These are phyloP conservation scores for Pinctada fucata DNA, from an alignment of 2,888 invertebrate species.

Conservation along the genomic window DNA sequence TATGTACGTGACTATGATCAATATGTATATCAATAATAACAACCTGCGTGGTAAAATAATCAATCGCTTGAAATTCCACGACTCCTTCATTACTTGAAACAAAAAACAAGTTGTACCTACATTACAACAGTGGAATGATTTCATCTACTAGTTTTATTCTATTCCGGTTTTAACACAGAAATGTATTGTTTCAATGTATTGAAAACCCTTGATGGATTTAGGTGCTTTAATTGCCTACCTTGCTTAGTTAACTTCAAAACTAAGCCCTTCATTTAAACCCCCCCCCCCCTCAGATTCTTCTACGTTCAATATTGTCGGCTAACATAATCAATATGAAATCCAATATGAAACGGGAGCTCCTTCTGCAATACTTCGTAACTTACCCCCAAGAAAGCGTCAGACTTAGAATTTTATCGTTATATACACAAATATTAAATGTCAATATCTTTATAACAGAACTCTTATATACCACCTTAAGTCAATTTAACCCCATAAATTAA, in stretches of 20 bases:
- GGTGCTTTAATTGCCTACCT: too few species aligned
- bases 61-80: too few species aligned
- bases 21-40: conserved; percentile 1
- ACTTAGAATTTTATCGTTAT: not conserved
- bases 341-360: not conserved
- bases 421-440: too few species aligned
- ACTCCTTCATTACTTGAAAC: too few species aligned
- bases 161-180: not conserved
- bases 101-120: too few species aligned
- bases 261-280: too few species aligned
- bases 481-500: not conserved
- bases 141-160: not conserved
- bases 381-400: conserved; percentile 2
- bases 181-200: not conserved
- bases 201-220: too few species aligned
- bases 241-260: too few species aligned
- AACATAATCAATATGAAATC: not conserved
- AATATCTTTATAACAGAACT: conserved; percentile 1
- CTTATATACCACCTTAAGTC: not conserved
- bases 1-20: not conserved
- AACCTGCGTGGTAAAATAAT: not conserved
- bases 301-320: too few species aligned
- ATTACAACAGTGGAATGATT: not conserved
- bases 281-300: too few species aligned
- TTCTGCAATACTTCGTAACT: not conserved